phyloP scores from a whole-genome alignment of 2,797 vertebrate species.

The Liparis tanakae region DNA sequence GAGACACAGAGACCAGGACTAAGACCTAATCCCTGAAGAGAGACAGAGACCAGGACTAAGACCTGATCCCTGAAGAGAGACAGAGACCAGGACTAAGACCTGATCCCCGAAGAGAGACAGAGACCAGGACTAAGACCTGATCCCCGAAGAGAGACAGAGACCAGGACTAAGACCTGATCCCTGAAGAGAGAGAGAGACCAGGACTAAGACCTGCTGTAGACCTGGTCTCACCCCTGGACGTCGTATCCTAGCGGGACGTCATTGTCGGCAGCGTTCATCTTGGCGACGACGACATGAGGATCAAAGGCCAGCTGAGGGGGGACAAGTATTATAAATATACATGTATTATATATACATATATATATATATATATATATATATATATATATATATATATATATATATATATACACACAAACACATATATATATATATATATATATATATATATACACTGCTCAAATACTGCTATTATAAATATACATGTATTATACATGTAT shows the following conservation, averaged over 20 bases:
- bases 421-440: no score
- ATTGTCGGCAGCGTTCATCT: constrained; percentile 83
- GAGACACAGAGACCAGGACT: neutral
- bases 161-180: neutral
- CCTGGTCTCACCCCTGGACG: constrained; percentile 79
- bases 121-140: neutral
- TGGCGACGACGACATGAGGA: constrained; percentile 71
- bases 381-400: no score
- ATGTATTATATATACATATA: no score
- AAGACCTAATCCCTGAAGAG: neutral
- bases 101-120: neutral
- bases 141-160: neutral
- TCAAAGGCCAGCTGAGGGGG: constrained; percentile 69
- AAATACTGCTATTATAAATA: no score
- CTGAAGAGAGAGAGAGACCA: neutral
- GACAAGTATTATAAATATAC: no score
- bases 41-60: neutral
- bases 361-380: no score
- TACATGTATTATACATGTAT: no score
- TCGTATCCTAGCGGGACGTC: constrained; percentile 81
- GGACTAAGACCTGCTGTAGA: neutral
- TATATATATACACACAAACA: no score
- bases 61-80: constrained; percentile 1
- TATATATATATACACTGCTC: no score
- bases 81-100: neutral